phyloP scores from a whole-genome alignment of 2,113 vertebrate species.

The Panurus biarmicus region DNA sequence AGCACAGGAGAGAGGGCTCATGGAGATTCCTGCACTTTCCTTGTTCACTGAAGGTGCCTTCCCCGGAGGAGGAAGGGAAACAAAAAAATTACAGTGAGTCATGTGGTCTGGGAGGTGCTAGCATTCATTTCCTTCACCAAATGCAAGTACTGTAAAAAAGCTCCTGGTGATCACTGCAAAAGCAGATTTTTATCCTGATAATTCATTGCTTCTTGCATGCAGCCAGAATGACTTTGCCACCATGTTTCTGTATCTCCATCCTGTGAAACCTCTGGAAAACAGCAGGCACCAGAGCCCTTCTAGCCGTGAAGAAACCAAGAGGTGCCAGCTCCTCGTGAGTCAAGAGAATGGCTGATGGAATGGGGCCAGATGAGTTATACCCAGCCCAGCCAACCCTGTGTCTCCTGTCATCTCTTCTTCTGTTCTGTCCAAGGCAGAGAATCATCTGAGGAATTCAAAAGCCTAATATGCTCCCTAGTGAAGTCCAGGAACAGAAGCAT shows the following conservation, averaged over 20 bases:
- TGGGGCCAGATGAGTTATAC: background rate
- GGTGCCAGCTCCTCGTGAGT: background rate
- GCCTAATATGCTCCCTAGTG: background rate
- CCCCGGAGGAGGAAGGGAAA: background rate
- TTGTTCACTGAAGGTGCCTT: background rate
- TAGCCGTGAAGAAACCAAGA: rapidly evolving
- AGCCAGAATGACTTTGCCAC: background rate
- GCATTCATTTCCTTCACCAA: background rate
- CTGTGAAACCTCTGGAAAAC: background rate
- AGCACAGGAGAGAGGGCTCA: background rate
- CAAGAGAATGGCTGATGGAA: background rate
- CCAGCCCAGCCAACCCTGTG: background rate
- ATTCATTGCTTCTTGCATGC: background rate
- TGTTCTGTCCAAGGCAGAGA: background rate
- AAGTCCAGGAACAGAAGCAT: background rate
- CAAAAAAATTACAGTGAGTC: rapidly evolving
- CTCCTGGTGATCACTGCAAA: background rate
- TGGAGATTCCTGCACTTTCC: background rate
- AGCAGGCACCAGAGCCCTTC: background rate
- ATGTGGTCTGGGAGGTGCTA: background rate
- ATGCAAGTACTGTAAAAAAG: background rate
- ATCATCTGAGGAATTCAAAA: background rate
- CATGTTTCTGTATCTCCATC: background rate
- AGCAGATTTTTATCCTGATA: background rate
- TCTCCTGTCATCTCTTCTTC: background rate